phyloP scores from a whole-genome alignment of 1,140 invertebrate genomes.

The Myzus persicae region DNA sequence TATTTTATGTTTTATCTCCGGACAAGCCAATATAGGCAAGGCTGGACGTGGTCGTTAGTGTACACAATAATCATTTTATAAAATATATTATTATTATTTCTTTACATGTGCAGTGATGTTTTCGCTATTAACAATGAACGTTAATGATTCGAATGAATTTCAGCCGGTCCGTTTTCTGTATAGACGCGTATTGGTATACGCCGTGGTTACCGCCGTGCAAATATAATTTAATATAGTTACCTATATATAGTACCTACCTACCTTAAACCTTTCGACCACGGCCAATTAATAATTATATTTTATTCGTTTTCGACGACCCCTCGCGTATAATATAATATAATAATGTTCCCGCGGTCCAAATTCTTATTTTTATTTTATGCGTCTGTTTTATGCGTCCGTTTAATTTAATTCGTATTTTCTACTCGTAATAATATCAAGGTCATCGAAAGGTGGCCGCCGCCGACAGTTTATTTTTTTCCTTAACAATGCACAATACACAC shows the following conservation, averaged over 20 bases:
- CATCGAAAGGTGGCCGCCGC: constrained; percentile 10
- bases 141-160: constrained; percentile 18
- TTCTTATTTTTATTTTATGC: background rate
- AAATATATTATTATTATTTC: background rate
- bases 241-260: background rate
- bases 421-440: background rate
- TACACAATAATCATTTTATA: background rate
- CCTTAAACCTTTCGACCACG: background rate
- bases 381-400: background rate
- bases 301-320: background rate
- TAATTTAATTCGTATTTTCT: background rate
- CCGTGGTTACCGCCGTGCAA: background rate
- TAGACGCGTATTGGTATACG: background rate
- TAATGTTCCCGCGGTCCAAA: background rate
- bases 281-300: constrained; percentile 15
- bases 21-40: background rate
- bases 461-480: background rate
- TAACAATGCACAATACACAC: constrained; percentile 2
- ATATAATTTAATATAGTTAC: background rate
- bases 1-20: background rate
- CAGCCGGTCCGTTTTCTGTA: background rate
- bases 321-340: background rate
- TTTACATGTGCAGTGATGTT: background rate
- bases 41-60: background rate
- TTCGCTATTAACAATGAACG: background rate